Conservation (phyloP, 2,113 vertebrate genomes). For the Calonectris borealis region DNA sequence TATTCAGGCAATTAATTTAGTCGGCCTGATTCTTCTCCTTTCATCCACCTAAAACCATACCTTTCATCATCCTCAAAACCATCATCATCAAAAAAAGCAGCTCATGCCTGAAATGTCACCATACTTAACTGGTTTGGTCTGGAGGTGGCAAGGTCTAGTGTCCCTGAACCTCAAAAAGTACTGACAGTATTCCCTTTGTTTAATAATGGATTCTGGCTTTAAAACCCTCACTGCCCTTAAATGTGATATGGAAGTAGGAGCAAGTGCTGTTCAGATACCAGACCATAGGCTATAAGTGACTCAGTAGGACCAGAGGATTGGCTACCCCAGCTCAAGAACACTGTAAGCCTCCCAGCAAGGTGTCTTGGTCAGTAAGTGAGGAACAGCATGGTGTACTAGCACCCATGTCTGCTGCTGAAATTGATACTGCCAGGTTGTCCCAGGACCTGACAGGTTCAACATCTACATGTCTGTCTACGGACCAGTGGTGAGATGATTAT, state of each 20-base stretch:
- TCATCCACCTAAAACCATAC: neutral
- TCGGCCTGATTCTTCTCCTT: neutral
- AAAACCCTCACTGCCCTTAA: neutral
- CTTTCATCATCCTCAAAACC: neutral
- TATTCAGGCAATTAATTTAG: neutral
- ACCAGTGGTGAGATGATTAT: neutral
- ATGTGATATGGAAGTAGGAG: neutral
- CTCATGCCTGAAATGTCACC: neutral
- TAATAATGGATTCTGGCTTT: neutral
- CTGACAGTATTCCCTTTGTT: neutral
- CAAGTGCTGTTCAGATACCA: neutral
- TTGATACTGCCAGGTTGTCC: neutral
- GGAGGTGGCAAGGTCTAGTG: neutral
- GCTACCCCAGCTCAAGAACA: neutral
- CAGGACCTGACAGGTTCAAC: neutral
- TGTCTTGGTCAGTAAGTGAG: neutral
- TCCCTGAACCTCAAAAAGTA: neutral
- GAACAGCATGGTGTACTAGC: neutral
- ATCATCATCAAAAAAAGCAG: neutral
- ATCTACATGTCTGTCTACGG: neutral
- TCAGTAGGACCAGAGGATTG: neutral
- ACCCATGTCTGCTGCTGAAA: neutral
- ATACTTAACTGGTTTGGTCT: neutral
- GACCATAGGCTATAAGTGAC: neutral
- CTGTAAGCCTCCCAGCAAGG: neutral